Evolutionary conservation across 1,140 invertebrate species (phyloP).

Genomic region (Amyelois transitella): DNA sequence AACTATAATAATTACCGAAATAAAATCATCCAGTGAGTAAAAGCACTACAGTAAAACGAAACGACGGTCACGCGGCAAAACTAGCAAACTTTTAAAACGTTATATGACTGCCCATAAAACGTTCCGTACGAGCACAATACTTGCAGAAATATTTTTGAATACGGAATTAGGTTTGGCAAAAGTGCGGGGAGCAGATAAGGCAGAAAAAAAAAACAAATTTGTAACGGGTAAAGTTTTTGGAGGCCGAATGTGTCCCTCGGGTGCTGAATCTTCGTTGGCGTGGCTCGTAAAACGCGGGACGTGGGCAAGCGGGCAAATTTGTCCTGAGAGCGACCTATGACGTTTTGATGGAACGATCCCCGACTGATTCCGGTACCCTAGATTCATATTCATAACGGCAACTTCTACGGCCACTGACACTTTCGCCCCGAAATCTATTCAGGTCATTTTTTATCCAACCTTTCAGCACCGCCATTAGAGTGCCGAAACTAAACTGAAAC

Average conservation of each 20-base stretch:
- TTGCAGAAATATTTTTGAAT: constrained; percentile 74
- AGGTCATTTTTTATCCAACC: constrained; percentile 14
- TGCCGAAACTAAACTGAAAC: constrained; percentile 1
- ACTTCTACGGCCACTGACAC: constrained; percentile 30
- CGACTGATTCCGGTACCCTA: constrained; percentile 59
- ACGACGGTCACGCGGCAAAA: constrained; percentile 47
- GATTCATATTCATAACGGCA: constrained; percentile 71
- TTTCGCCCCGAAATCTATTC: constrained; percentile 35
- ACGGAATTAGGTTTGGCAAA: constrained; percentile 73
- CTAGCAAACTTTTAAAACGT: constrained; percentile 71
- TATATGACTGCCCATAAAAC: constrained; percentile 71
- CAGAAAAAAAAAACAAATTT: constrained; percentile 74
- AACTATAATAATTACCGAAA: constrained; percentile 54
- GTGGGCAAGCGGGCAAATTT: constrained; percentile 70
- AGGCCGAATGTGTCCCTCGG: constrained; percentile 70
- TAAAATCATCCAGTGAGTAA: constrained; percentile 36
- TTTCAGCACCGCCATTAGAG: constrained; percentile 8
- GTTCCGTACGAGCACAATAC: constrained; percentile 69
- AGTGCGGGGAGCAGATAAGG: constrained; percentile 70
- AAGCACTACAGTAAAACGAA: constrained; percentile 29
- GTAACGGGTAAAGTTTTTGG: constrained; percentile 74
- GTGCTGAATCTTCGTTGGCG: constrained; percentile 71
- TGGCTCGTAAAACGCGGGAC: constrained; percentile 69
- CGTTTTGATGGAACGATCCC: constrained; percentile 69
- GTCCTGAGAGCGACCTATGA: constrained; percentile 71